Percentiles rank a stretch among this genome's conserved stretches.
Conservation (phyloP, 2,888 invertebrate species). For the Polyommatus iphigenia region DNA sequence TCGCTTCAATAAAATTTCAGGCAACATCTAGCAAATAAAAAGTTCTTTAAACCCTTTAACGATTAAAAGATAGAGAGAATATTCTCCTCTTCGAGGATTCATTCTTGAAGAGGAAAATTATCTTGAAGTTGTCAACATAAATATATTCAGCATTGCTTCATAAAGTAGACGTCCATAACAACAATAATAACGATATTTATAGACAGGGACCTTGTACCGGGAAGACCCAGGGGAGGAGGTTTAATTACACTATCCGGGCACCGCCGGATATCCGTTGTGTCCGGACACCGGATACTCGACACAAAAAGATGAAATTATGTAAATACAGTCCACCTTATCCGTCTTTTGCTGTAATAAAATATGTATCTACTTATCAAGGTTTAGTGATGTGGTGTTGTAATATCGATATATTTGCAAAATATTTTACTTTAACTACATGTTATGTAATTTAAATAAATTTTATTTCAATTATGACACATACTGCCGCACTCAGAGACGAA, state of each 20-base stretch:
- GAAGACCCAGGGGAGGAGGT: not conserved
- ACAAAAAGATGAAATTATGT: slow-evolving; percentile 44
- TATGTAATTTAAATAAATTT: too few relatives aligned
- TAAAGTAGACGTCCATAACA: not conserved
- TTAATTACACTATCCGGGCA: slow-evolving; percentile 6
- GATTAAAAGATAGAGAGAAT: too few relatives aligned
- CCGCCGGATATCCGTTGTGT: not conserved
- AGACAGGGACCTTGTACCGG: not conserved
- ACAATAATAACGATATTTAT: not conserved
- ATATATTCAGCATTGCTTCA: not conserved
- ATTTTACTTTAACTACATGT: not conserved
- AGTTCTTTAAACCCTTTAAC: too few relatives aligned
- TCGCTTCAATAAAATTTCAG: too few relatives aligned
- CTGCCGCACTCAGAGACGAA: too few relatives aligned
- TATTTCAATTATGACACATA: too few relatives aligned
- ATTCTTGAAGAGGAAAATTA: not conserved
- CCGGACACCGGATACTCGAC: slow-evolving; percentile 34
- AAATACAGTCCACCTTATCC: slow-evolving; percentile 42
- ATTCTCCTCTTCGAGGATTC: too few relatives aligned
- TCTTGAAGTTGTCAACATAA: not conserved
- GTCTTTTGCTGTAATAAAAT: slow-evolving; percentile 34
- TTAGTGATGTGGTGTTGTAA: slow-evolving; percentile 36
- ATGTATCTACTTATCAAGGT: slow-evolving; percentile 30
- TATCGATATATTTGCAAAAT: slow-evolving; percentile 28
- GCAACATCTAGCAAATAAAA: too few relatives aligned